phyloP scores from a whole-genome alignment of 2,797 vertebrate species.

The Rhodeus uyekii region DNA sequence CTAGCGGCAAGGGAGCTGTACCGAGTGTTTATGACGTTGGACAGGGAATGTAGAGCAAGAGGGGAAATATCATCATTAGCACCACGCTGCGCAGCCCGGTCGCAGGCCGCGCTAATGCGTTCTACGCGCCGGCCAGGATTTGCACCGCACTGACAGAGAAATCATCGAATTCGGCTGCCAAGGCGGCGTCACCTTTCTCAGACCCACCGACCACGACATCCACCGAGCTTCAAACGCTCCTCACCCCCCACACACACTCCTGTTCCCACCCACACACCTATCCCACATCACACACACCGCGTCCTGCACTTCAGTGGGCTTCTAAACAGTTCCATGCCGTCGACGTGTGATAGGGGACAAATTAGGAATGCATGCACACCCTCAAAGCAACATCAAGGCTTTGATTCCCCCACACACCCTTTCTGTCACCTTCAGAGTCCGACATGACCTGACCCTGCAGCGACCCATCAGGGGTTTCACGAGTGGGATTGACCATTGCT shows the following conservation, averaged over 20 bases:
- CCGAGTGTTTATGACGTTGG: constrained; percentile 71
- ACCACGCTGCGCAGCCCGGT: constrained; percentile 65
- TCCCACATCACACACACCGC: constrained; percentile 50
- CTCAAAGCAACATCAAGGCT: constrained; percentile 62
- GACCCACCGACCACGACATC: constrained; percentile 37
- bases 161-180: constrained; percentile 65
- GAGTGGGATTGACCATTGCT: constrained; percentile 4
- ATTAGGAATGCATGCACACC: constrained; percentile 65
- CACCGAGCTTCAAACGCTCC: constrained; percentile 31
- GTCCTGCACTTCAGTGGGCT: constrained; percentile 68
- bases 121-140: constrained; percentile 66
- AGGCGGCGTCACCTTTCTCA: constrained; percentile 43
- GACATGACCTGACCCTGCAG: constrained; percentile 72
- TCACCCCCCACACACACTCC: constrained; percentile 38
- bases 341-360: constrained; percentile 76
- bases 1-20: constrained; percentile 64
- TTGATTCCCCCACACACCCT: constrained; percentile 71
- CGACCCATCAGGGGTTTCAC: constrained; percentile 58
- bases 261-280: constrained; percentile 59
- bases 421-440: constrained; percentile 70
- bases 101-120: constrained; percentile 64
- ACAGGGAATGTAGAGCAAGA: constrained; percentile 65
- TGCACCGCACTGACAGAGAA: constrained; percentile 68
- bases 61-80: constrained; percentile 72
- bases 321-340: constrained; percentile 76